These are phyloP conservation scores for Drosophila testacea DNA, from an alignment of 2,888 invertebrate genomes.

Conservation along the genomic window DNA sequence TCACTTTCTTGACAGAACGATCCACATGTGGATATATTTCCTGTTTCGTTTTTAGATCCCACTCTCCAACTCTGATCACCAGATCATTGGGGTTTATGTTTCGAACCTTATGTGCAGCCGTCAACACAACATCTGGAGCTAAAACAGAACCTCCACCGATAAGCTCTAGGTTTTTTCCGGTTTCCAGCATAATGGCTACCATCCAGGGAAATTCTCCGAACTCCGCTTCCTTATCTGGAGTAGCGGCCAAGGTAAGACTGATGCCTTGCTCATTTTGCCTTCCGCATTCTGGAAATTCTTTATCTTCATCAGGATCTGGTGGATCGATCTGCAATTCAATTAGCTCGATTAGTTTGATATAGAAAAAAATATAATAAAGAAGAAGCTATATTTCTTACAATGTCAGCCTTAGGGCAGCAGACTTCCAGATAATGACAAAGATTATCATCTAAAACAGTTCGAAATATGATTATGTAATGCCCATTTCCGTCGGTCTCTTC, in stretches of 20 bases:
- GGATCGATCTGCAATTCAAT: constrained; percentile 3
- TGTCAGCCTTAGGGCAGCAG: constrained; percentile 19
- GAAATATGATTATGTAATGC: background rate
- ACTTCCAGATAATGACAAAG: background rate
- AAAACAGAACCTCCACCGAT: constrained; percentile 43
- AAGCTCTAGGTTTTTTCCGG: background rate
- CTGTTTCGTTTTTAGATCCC: constrained; percentile 15
- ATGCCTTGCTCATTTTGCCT: background rate
- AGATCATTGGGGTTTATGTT: background rate
- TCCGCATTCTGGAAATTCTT: constrained; percentile 6
- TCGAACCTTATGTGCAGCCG: constrained; percentile 2
- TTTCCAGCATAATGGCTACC: constrained; percentile 22
- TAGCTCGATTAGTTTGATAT: background rate
- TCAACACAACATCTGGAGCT: constrained; percentile 35
- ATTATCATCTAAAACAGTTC: background rate
- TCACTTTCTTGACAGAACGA: background rate
- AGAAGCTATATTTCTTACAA: background rate
- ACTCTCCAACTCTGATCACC: constrained; percentile 47
- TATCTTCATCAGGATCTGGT: background rate
- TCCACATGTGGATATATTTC: constrained; percentile 17
- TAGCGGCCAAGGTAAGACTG: background rate
- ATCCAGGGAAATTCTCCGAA: constrained; percentile 44
- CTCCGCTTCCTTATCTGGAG: background rate
- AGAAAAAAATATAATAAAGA: background rate
- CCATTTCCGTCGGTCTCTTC: background rate